Conservation (phyloP, 2,797 vertebrate species). For the Gadopsis marmoratus region DNA sequence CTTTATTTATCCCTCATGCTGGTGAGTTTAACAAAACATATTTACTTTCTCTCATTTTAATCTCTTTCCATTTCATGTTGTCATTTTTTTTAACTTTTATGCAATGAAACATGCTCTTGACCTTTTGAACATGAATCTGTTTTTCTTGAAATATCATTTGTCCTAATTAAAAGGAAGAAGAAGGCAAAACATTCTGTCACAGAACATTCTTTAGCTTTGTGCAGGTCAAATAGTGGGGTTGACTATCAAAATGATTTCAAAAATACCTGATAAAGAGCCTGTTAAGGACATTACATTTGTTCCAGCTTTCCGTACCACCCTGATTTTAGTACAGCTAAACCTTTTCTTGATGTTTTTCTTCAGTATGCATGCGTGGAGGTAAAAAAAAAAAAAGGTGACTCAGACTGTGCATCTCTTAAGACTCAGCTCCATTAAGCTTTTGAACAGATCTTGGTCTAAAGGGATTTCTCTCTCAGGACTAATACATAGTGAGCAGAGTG, state of each 20-base stretch:
- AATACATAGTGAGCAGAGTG: slow-evolving; percentile 21
- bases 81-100: neutral
- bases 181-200: neutral
- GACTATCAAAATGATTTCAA: too few relatives aligned
- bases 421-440: slow-evolving; percentile 38
- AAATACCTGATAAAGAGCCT: too few relatives aligned
- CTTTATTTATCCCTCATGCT: neutral
- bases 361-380: neutral
- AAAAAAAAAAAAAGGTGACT: neutral
- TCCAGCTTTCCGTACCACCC: neutral
- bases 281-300: neutral
- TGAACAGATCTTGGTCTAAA: slow-evolving; percentile 33
- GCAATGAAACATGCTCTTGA: neutral
- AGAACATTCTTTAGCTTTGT: neutral
- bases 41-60: neutral
- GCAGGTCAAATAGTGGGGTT: neutral
- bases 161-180: neutral
- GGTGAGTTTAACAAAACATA: neutral
- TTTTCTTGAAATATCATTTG: neutral
- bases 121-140: slow-evolving; percentile 8
- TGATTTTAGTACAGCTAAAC: neutral
- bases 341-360: slow-evolving; percentile 1
- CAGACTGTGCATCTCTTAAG: slow-evolving; percentile 24
- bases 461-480: slow-evolving; percentile 39
- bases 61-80: neutral